Base-by-base conservation (phyloP, 2,888 invertebrate genomes). In the Thymelicus sylvestris region DNA sequence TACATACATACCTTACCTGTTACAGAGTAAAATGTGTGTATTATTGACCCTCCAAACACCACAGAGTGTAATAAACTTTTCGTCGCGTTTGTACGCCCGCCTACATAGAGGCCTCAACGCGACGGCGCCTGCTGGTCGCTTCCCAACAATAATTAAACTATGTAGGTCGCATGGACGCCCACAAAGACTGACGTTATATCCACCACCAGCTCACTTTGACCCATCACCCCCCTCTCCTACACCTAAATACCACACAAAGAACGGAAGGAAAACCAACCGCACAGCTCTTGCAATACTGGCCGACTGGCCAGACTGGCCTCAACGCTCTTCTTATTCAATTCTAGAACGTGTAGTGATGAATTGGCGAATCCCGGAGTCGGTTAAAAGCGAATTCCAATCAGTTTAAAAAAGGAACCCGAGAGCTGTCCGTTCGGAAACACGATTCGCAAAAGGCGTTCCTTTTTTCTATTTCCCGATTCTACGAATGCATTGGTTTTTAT, bases 131-230 rank as follows among this genome's bases (percentile, higher is more conserved):
- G 86, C 75, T 82, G 85, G 91, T 86, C 91, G 91, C 88, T 86
- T 91, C 91, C 84, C 83, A 86, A 85, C 86, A 89, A 89, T 89
- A 89, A 92, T 92, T 92, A 90, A 88, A 88, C 86, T 87, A 91
- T 91, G 91, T 92, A 89, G 92, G 92, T 90, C 92, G 90, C 72
- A 80, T 81, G 86, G 82, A 85, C 92, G 90, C 92, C 92, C 88
- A 92, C 92, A 87, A 85, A 83, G 86, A 80, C 81, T 82, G 81
- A 80, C 85, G 83, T 83, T 88, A 84, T 74, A 80, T 80, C 76
- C 76, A 79, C 75, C 79, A 80, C 88, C 84, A 85, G 77, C 72
- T 19, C 78, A 31, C 72, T 69, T 78, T 87, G 82, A 81, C 83
- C 83, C 65, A 71, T 64, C 64, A 31, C 74, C 73, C 72, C 77